Evolutionary conservation across 2,113 vertebrate species (phyloP), one percentile per base, ranked within the genome.

Genomic region (Boleophthalmus pectinirostris): DNA sequence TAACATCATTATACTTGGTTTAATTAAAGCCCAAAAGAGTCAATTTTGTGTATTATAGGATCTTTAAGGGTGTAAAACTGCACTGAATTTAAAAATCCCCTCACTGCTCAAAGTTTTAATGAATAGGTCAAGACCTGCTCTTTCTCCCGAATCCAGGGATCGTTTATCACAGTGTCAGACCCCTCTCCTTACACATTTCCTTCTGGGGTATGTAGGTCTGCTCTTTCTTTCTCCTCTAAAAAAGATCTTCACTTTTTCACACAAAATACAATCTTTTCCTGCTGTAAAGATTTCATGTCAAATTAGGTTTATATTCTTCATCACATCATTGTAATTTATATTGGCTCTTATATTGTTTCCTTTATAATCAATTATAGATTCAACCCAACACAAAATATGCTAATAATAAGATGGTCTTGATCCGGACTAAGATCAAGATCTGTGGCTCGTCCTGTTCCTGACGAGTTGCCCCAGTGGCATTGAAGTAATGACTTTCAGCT

Each of bases 121-220:
- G 56, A 70, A 73, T 24, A 69, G 68, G 63, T 77, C 73, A 77
- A 49, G 24, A 70, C 56, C 61, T 75, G 75, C 46, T 78, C 67
- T 68, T 54, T 66, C 74, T 64, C 13, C 33, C 29, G 71, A 74
- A 64, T 38, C 16, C 68, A 54, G 21, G 70, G n/a, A 53, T 78
- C 9, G 71, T 84, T 72, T 16, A 68, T 81, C 54, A 58, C 18
- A 53, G 54, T 69, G 51, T 46, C 46, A 2, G 1, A 77, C 18
- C 16, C 74, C 21, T 25, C 24, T 60, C 64, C 23, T 29, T 29
- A 25, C 20, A 24, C 66, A 49, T 65, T 33, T 38, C 60, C 20
- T 51, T 68, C 69, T 60, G 49, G 70, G 47, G 29, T 68, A 81
- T n/a, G 35, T 43, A 57, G 68, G 69, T 65, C 9, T 43, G 67